phyloP scores from a whole-genome alignment of 2,113 vertebrate genomes.

The Rhineura floridana region DNA sequence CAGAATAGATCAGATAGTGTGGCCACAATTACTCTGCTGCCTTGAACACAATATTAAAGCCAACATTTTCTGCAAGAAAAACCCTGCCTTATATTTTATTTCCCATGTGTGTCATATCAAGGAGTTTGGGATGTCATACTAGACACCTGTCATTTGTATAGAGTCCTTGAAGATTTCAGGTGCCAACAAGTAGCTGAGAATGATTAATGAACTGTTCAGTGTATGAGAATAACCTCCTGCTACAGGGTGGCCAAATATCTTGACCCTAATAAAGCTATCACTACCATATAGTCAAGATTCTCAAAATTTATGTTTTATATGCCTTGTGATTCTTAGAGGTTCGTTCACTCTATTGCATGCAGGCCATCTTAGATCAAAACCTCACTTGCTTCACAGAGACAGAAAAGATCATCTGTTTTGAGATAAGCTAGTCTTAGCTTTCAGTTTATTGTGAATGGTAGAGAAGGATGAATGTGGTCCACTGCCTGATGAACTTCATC shows the following conservation, averaged over 20 bases:
- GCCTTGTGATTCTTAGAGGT: not conserved
- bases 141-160: conserved; percentile 20
- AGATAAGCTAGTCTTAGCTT: not conserved
- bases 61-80: conserved; percentile 22
- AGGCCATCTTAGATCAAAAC: not conserved
- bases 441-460: not conserved
- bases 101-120: conserved; percentile 23
- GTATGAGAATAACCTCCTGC: conserved; percentile 1
- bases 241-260: conserved; percentile 7
- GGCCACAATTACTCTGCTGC: conserved; percentile 12
- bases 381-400: not conserved
- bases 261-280: conserved; percentile 31
- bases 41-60: conserved; percentile 27
- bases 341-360: not conserved
- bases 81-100: conserved; percentile 22
- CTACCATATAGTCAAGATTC: conserved; percentile 6
- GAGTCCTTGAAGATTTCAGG: conserved; percentile 39
- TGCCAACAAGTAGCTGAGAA: conserved; percentile 22
- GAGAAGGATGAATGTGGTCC: not conserved
- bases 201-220: conserved; percentile 34
- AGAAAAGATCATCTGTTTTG: conserved; percentile 1
- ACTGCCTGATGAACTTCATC: not conserved
- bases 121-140: conserved; percentile 16
- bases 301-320: conserved; percentile 13
- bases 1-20: conserved; percentile 8